Conservation (phyloP, 2,797 vertebrate genomes). For the Amazona ochrocephala region DNA sequence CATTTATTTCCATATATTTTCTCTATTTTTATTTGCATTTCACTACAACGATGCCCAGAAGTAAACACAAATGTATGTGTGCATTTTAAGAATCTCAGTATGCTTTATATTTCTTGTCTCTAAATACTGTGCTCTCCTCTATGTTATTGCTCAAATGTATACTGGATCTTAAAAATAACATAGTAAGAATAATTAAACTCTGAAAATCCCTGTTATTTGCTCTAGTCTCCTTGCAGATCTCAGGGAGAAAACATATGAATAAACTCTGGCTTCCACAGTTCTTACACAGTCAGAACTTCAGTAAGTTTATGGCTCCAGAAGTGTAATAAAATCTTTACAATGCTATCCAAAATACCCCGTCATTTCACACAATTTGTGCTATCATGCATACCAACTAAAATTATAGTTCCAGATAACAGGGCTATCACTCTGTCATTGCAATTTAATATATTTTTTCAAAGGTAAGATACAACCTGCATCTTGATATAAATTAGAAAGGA, state of each 20-base stretch:
- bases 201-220: slow-evolving; percentile 59
- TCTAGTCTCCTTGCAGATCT: slow-evolving; percentile 40
- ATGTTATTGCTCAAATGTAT: not conserved
- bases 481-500: slow-evolving; percentile 39
- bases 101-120: slow-evolving; percentile 39
- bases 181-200: slow-evolving; percentile 47
- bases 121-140: slow-evolving; percentile 39
- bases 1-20: slow-evolving; percentile 21
- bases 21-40: slow-evolving; percentile 18
- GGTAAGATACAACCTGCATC: slow-evolving; percentile 18
- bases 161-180: slow-evolving; percentile 31
- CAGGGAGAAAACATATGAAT: slow-evolving; percentile 27
- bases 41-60: not conserved
- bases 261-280: slow-evolving; percentile 30
- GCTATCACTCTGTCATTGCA: slow-evolving; percentile 47
- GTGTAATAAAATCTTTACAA: slow-evolving; percentile 47
- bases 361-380: slow-evolving; percentile 56
- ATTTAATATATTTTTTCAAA: slow-evolving; percentile 46
- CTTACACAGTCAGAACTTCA: slow-evolving; percentile 1
- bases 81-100: slow-evolving; percentile 25
- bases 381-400: slow-evolving; percentile 47
- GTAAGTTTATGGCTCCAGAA: not conserved
- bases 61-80: not conserved
- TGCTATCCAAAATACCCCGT: slow-evolving; percentile 60
- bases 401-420: slow-evolving; percentile 62